Base-by-base conservation (phyloP, 2,113 vertebrate species). In the Parus major region DNA sequence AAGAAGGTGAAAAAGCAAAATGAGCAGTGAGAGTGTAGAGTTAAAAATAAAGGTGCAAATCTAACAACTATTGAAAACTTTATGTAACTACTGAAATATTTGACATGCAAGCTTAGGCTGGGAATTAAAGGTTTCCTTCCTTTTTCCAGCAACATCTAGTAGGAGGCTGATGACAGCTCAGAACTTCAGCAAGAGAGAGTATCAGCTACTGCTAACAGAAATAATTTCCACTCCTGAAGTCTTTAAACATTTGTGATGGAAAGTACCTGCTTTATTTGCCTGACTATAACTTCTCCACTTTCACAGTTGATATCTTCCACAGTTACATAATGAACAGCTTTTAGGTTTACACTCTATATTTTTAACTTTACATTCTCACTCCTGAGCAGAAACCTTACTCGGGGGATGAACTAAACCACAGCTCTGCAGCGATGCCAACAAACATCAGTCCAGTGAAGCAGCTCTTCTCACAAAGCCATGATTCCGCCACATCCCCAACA, bases 81-180 rank as follows among this genome's bases (percentile, higher is more conserved):
- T 77, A 63, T 53, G 49, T 79, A 95, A 82, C 65, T 82, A 79
- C 60, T 49, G 64, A 84, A 80, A 57, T 79, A 82, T 60, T 31
- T 86, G 78, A 85, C 49, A 75, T 44, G 29, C 53, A 85, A 91
- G 24, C 61, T 71, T 52, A 64, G 61, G 36, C 78, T 87, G 57
- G 31, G 46, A 93, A 87, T 93, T 90, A 68, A 47, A 87, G 82
- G 44, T 88, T 94, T 85, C 78, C 63, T 91, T 87, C 73, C 24
- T 89, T 96, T 84, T 94, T 69, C 70, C 68, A 91, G 72, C 57
- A 85, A 33, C 46, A 68, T 71, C 69, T 76, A 79, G 87, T 79
- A 82, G 78, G 82, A 94, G 70, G 87, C 3, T 84, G 84, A 87
- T 94, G 92, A 84, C 69, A 96, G 78, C 90, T 89, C 65, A 92